A percentile compares a stretch with the other conserved stretches of the same genome.
Evolutionary conservation across 2,113 vertebrate species (phyloP).

Genomic region (Urocolius indicus): DNA sequence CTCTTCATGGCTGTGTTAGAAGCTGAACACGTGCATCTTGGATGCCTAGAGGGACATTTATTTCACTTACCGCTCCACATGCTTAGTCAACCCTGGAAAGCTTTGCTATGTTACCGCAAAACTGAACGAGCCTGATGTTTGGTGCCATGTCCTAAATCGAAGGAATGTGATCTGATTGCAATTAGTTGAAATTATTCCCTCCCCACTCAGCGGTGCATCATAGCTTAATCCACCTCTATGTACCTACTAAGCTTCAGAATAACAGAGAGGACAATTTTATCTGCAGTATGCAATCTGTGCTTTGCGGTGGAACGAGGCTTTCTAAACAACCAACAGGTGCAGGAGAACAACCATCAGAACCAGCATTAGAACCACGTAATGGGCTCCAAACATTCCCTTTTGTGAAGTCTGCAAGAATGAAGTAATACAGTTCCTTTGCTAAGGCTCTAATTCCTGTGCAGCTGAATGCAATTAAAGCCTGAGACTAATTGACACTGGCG

Average conservation of each 20-base stretch:
- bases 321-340: neutral
- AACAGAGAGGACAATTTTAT: neutral
- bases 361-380: neutral
- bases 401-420: neutral
- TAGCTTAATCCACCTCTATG: neutral
- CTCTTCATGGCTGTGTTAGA: neutral
- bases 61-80: neutral
- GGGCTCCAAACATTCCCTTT: neutral
- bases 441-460: neutral
- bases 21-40: neutral
- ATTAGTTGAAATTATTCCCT: neutral
- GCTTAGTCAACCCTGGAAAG: neutral
- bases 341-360: neutral
- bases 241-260: neutral
- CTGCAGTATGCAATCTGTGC: neutral
- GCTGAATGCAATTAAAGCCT: constrained; percentile 1
- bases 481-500: neutral
- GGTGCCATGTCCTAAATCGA: neutral
- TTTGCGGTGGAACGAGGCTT: neutral
- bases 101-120: neutral
- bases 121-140: neutral
- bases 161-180: neutral
- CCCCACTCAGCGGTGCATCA: neutral
- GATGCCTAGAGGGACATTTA: neutral
- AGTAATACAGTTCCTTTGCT: neutral